Conservation (phyloP, 1,140 invertebrate species). For the Lasioglossum baleicum region DNA sequence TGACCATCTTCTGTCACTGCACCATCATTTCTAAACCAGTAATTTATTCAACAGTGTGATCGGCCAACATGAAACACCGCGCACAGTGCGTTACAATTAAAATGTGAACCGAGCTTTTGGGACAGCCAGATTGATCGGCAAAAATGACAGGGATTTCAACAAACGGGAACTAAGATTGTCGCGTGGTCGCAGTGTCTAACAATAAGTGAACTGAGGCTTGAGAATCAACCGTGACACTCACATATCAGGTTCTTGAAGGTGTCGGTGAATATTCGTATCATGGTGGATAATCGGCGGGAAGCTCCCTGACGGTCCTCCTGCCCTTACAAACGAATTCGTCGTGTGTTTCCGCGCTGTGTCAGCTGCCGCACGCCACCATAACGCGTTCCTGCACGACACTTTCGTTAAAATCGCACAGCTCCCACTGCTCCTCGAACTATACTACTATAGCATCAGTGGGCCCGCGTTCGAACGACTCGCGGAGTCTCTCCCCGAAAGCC, state of each 20-base stretch:
- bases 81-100: too few relatives aligned
- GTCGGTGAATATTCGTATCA: slow-evolving; percentile 76
- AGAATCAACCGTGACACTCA: slow-evolving; percentile 65
- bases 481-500: slow-evolving; percentile 39
- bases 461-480: slow-evolving; percentile 38
- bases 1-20: too few relatives aligned
- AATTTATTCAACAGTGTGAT: too few relatives aligned
- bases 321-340: slow-evolving; percentile 31
- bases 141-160: too few relatives aligned
- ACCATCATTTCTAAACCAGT: too few relatives aligned
- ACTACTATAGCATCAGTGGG: slow-evolving; percentile 50
- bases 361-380: slow-evolving; percentile 67
- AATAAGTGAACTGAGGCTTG: too few relatives aligned
- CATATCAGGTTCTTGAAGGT: slow-evolving; percentile 76
- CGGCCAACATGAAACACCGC: too few relatives aligned
- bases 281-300: slow-evolving; percentile 57
- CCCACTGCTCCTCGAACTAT: slow-evolving; percentile 36
- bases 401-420: slow-evolving; percentile 27
- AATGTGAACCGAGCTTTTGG: too few relatives aligned
- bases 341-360: slow-evolving; percentile 49
- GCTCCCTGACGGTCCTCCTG: slow-evolving; percentile 38
- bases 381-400: slow-evolving; percentile 58
- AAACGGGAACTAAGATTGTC: too few relatives aligned
- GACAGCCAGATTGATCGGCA: too few relatives aligned
- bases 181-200: too few relatives aligned